A percentile compares a stretch with the other conserved stretches of the same genome.
Evolutionary conservation across 2,888 invertebrate genomes (phyloP).

Genomic region (Coelinius sp.): DNA sequence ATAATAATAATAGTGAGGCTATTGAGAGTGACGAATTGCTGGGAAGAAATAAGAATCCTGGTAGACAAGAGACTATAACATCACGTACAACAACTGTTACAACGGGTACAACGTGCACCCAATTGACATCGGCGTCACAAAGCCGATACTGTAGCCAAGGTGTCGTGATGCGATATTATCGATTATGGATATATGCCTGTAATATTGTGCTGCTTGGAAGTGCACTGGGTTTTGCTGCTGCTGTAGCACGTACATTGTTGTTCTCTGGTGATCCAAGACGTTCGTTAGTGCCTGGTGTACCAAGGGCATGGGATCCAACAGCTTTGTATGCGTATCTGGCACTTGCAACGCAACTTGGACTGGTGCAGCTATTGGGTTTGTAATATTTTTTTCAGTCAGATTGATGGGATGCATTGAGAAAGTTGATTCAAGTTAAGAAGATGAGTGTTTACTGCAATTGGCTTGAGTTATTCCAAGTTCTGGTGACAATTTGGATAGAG

Average conservation of each 20-base stretch:
- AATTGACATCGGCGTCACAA: slow-evolving; percentile 71
- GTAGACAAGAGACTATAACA: slow-evolving; percentile 37
- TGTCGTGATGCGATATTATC: slow-evolving; percentile 84
- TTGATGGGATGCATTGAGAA: too few relatives aligned
- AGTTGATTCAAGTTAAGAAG: too few relatives aligned
- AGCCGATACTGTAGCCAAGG: slow-evolving; percentile 73
- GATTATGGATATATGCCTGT: slow-evolving; percentile 94
- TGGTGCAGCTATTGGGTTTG: slow-evolving; percentile 80
- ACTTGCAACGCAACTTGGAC: slow-evolving; percentile 80
- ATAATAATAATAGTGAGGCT: slow-evolving; percentile 14
- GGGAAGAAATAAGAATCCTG: slow-evolving; percentile 21
- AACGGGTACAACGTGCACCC: slow-evolving; percentile 72
- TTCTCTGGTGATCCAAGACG: slow-evolving; percentile 78
- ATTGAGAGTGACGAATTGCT: slow-evolving; percentile 30
- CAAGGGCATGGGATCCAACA: slow-evolving; percentile 82
- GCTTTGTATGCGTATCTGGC: slow-evolving; percentile 90
- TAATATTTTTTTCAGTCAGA: too few relatives aligned
- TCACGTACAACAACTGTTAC: slow-evolving; percentile 41
- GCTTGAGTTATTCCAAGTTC: too few relatives aligned
- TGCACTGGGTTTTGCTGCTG: slow-evolving; percentile 84
- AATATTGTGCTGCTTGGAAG: slow-evolving; percentile 89
- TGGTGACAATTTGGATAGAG: too few relatives aligned
- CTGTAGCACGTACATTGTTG: slow-evolving; percentile 80
- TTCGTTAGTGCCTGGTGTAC: slow-evolving; percentile 80
- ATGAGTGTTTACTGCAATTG: too few relatives aligned